Evolutionary conservation across 2,888 invertebrate genomes (phyloP), one percentile per base, ranked within the genome.

Genomic region (Epinotia nisella): DNA sequence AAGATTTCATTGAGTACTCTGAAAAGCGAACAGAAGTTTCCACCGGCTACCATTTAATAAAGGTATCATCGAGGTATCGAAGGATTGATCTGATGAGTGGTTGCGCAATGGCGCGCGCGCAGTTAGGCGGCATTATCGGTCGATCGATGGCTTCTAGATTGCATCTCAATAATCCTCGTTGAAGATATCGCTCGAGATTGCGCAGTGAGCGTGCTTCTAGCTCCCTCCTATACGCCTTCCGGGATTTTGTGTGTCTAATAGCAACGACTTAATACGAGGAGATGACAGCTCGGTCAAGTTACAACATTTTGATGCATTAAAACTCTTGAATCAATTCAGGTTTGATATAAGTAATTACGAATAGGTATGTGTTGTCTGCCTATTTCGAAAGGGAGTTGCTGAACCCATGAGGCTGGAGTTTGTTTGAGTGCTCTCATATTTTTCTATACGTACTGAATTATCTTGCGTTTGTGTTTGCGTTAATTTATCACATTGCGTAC

Each of bases 111-210:
- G 87, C 84, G 84, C 84, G 83, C 84, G 86, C 87, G 90, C 87
- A 86, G 91, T 91, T 90, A 89, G 85, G 88, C 87, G 88, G 85
- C 90, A 92, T 93, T 93, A 92, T 91, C 88, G 86, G 82, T 78
- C 87, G 89, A 91, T 90, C 90, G 88, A 90, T 91, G 82, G 91
- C 88, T 90, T 85, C 90, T 89, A 91, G 93, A 93, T 92, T 91
- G 90, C 90, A 91, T 91, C 92, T 92, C 92, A 91, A 91, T 92
- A 91, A 91, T 88, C 86, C 85, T 85, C 86, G 89, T 86, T 85
- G 83, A 83, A 87, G 89, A 90, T 89, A 87, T 87, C 84, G 85
- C 80, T 82, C 80, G 77, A 88, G 91, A 92, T 92, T 90, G 87
- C 85, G 76, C 76, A 78, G 79, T 75, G 83, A 86, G 83, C 87